Conservation (phyloP, 2,113 vertebrate genomes). For the Carlito syrichta region DNA sequence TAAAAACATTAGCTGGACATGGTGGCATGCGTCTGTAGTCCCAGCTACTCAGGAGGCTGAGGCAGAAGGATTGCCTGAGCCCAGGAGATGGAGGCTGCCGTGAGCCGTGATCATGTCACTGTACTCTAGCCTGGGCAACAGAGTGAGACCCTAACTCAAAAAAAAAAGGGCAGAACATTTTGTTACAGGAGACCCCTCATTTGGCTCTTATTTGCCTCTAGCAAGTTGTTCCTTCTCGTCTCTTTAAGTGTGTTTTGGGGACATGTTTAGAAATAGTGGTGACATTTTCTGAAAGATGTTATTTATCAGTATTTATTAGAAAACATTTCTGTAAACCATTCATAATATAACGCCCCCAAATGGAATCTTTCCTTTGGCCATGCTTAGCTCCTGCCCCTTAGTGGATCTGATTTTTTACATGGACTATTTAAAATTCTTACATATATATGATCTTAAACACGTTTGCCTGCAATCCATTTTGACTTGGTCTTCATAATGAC, state of each 20-base stretch:
- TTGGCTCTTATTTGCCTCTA: neutral
- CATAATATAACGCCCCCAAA: neutral
- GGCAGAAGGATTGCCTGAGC: no score
- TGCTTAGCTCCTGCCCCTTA: neutral
- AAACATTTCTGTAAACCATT: neutral
- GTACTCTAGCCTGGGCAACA: no score
- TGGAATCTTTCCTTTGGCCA: neutral
- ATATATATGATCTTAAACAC: no score
- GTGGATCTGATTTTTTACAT: neutral
- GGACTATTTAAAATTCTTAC: neutral
- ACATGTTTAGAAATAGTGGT: neutral
- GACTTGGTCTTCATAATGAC: neutral
- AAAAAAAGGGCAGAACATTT: neutral
- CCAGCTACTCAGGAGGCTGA: no score
- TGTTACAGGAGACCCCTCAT: neutral
- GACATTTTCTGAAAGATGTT: neutral
- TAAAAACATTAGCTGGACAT: no score
- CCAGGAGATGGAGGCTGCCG: no score
- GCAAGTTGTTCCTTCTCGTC: neutral
- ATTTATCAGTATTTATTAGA: neutral
- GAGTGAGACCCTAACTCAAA: no score
- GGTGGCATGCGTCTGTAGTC: no score
- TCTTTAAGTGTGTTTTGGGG: neutral
- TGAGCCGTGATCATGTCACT: no score
- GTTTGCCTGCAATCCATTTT: no score